Evolutionary conservation across 1,140 invertebrate species (phyloP).

Genomic region (Drosophila novamexicana): DNA sequence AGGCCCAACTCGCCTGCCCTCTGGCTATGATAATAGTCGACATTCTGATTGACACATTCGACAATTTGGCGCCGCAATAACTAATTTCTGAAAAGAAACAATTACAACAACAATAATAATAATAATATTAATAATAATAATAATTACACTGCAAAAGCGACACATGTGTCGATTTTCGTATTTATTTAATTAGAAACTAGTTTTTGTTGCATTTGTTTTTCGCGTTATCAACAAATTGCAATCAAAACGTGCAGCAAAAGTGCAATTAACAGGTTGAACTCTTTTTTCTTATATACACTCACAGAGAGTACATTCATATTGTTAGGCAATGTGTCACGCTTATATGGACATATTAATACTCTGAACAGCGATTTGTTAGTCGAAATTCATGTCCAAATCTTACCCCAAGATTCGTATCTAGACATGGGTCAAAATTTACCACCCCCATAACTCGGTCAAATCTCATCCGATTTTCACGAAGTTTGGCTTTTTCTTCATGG

Average conservation of each 20-base stretch:
- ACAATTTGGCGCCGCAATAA: constrained; percentile 39
- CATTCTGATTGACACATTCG: constrained; percentile 45
- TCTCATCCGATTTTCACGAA: no score
- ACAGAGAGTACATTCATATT: not conserved
- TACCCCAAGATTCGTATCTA: no score
- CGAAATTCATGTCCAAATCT: no score
- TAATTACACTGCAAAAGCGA: constrained; percentile 34
- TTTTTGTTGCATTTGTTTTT: constrained; percentile 10
- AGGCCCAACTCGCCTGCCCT: not conserved
- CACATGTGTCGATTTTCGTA: constrained; percentile 18
- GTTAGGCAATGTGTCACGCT: not conserved
- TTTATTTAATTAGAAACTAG: constrained; percentile 14
- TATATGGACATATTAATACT: not conserved
- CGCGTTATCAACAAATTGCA: constrained; percentile 41
- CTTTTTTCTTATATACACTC: not conserved
- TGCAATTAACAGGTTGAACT: constrained; percentile 24
- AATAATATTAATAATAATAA: constrained; percentile 10
- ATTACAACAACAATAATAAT: not conserved
- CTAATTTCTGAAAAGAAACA: constrained; percentile 24
- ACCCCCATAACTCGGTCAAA: no score
- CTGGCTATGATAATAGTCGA: constrained; percentile 24
- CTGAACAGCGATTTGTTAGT: no score
- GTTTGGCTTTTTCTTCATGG: no score
- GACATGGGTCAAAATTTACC: no score
- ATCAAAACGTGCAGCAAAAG: constrained; percentile 48